Conservation (phyloP, 2,888 invertebrate genomes). For the Catocala fraxini region DNA sequence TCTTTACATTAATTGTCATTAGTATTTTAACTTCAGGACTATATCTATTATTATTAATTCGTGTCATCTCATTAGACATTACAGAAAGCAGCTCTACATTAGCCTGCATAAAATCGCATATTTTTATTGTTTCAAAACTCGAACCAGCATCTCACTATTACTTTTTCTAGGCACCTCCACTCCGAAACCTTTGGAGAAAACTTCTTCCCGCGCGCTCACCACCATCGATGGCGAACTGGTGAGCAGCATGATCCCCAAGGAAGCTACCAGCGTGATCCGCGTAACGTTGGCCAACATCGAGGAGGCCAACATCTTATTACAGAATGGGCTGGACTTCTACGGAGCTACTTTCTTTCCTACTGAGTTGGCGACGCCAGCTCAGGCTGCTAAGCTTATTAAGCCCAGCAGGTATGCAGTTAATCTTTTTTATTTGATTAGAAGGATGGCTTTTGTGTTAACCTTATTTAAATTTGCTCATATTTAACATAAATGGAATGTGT, state of each 20-base stretch:
- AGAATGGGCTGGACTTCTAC: conserved; percentile 95
- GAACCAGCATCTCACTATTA: neutral
- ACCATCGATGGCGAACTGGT: conserved; percentile 82
- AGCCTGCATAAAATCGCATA: neutral
- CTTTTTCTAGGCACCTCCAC: conserved; percentile 74
- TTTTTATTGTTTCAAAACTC: neutral
- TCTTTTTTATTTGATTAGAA: neutral
- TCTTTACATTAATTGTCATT: neutral
- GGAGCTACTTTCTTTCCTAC: conserved; percentile 96
- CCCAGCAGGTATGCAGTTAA: conserved; percentile 73
- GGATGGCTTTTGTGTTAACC: conserved; percentile 2
- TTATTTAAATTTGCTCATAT: neutral
- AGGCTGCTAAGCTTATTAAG: conserved; percentile 88
- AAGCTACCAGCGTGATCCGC: conserved; percentile 90
- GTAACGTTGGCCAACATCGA: conserved; percentile 92
- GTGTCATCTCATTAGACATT: too few species aligned
- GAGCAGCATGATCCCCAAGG: conserved; percentile 86
- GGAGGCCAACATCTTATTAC: conserved; percentile 92
- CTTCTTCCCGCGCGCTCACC: conserved; percentile 73
- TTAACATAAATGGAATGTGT: too few species aligned
- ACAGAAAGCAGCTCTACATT: neutral
- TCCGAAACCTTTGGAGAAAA: conserved; percentile 78
- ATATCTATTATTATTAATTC: too few species aligned
- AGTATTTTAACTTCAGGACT: too few species aligned
- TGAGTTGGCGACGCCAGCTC: conserved; percentile 90